These are phyloP conservation scores for Squalus acanthias DNA, from an alignment of 2,797 vertebrate species.

Conservation along the genomic window DNA sequence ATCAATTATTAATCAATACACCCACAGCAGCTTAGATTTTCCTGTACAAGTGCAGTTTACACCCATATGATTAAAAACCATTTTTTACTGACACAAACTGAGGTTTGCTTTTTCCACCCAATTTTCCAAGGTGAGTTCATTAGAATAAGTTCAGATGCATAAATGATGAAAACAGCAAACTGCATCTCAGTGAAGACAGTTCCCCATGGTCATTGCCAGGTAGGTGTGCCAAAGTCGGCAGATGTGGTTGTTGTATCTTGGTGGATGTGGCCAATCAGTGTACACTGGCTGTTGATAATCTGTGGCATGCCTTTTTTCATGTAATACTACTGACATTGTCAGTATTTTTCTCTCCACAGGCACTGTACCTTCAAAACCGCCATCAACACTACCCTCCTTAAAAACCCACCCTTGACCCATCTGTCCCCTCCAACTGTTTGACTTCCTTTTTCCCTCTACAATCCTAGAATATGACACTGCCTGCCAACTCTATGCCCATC, in stretches of 20 bases:
- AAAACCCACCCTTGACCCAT: background rate
- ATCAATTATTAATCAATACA: background rate
- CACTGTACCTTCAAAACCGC: background rate
- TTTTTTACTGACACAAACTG: background rate
- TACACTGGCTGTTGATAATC: background rate
- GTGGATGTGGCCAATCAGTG: background rate
- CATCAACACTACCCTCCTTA: background rate
- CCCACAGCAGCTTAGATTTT: background rate
- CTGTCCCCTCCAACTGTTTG: background rate
- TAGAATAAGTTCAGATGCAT: background rate
- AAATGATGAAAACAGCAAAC: background rate
- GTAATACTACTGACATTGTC: background rate
- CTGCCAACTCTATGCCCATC: background rate
- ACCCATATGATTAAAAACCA: background rate
- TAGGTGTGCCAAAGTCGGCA: background rate
- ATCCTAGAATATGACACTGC: background rate
- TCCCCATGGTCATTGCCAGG: background rate
- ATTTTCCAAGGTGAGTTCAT: background rate
- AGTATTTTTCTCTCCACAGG: background rate
- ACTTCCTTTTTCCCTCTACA: background rate
- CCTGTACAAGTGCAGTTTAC: background rate
- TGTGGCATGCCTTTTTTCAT: background rate
- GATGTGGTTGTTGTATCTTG: background rate
- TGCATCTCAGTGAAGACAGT: background rate
- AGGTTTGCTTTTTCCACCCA: background rate